Base-by-base conservation (phyloP, 2,888 invertebrate genomes). In the Emmelina monodactyla region DNA sequence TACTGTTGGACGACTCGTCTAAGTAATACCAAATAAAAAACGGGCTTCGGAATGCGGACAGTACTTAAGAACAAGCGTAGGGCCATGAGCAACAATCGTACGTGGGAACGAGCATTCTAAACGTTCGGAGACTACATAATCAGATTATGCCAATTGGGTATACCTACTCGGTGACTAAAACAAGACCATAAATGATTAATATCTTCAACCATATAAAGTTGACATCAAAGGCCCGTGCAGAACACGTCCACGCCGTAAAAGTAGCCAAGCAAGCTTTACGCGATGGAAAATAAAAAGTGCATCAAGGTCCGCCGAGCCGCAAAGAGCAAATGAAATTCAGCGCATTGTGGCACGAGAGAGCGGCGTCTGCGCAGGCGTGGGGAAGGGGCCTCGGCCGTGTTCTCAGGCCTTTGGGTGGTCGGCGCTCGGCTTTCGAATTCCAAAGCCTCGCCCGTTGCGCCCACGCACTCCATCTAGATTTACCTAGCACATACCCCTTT, bases 341-440 rank as follows among this genome's bases (percentile, higher is more conserved):
- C 29, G 14, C 67, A 71, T 68, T 69, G 67, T 67, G 62, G 55
- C 55, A 49, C 53, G 59, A 57, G 71, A 71, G 72, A 75, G 66
- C 65, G 69, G 68, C 58, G 63, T 53, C 53, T 51, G 61, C 51
- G 29, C 13, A 12, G 53, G 62, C 70, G 75, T 75, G 76, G 73
- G 76, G 75, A 73, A 72, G 68, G 73, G 72, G 65, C 64, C 65
- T 64, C 58, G 61, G 63, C 64, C 64, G 54, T 58, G 78, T 76
- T 79, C 78, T 75, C 78, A 76, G 71, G 78, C 68, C 73, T 72
- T 67, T 75, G 78, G 78, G 78, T 76, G 78, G 78, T 76, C 78
- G 67, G 61, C 66, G 75, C 70, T 70, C 70, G 70, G 75, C 78
- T 72, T 76, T 76, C 76, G 63, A 78, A 79, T 79, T 79, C 79